Conservation (phyloP, 1,140 invertebrate species). For the Scaptomyza montana region DNA sequence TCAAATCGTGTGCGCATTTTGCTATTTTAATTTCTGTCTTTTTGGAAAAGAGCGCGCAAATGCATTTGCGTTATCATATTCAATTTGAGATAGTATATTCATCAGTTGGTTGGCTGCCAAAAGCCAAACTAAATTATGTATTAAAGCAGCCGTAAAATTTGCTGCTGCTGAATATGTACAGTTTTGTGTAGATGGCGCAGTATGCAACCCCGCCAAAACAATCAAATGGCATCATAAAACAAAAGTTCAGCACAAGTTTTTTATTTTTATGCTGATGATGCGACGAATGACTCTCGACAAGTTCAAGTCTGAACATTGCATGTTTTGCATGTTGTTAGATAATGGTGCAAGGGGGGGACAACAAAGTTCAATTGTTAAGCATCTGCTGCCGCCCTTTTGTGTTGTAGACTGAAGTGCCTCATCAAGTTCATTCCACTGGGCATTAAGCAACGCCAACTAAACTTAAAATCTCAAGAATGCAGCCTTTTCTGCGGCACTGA, state of each 20-base stretch:
- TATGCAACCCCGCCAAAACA: background rate
- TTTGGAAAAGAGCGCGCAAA: conserved; percentile 22
- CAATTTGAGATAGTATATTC: conserved; percentile 36
- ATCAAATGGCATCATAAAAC: conserved; percentile 22
- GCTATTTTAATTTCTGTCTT: conserved; percentile 4
- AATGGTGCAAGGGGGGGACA: background rate
- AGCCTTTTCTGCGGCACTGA: conserved; percentile 63
- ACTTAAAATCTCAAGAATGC: conserved; percentile 70
- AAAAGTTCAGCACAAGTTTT: conserved; percentile 61
- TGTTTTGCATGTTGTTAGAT: conserved; percentile 69
- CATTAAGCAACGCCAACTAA: conserved; percentile 68
- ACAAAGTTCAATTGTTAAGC: conserved; percentile 37
- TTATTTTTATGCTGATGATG: conserved; percentile 28
- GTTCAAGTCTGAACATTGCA: conserved; percentile 64
- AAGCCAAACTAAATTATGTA: conserved; percentile 28
- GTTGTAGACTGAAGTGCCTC: conserved; percentile 34
- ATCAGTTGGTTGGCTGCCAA: conserved; percentile 64
- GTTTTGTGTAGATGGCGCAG: background rate
- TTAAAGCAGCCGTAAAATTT: conserved; percentile 18
- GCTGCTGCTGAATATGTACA: background rate
- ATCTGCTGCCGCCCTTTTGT: conserved; percentile 23
- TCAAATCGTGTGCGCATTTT: conserved; percentile 21
- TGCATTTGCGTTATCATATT: conserved; percentile 71
- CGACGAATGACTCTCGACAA: conserved; percentile 50
- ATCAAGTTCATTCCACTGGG: conserved; percentile 82